Evolutionary conservation across 2,113 vertebrate genomes (phyloP).

Genomic region (Rhinolophus sinicus): DNA sequence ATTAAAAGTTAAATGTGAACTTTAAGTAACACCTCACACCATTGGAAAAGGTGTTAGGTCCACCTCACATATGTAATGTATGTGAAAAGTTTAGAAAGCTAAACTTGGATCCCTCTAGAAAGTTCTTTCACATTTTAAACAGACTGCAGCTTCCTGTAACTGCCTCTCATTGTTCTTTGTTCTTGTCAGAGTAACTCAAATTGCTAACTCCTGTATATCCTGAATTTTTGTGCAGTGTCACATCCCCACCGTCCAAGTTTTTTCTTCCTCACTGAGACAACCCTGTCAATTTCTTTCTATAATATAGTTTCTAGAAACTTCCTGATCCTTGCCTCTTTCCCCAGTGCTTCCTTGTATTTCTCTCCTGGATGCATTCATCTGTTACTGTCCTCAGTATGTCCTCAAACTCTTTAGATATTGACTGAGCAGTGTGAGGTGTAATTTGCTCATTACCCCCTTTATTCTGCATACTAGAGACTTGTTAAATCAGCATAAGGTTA

Average conservation of each 20-base stretch:
- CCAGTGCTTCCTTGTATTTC: neutral
- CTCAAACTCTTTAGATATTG: neutral
- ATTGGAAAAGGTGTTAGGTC: neutral
- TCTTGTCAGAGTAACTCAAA: neutral
- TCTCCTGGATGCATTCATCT: neutral
- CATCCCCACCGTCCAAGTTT: neutral
- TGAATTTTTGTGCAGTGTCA: neutral
- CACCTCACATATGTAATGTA: neutral
- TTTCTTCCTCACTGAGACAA: neutral
- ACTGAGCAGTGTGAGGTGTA: neutral
- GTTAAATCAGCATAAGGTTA: neutral
- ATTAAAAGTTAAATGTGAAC: slow-evolving; percentile 30
- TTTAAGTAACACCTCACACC: neutral
- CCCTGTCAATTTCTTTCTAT: neutral
- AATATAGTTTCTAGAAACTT: slow-evolving; percentile 16
- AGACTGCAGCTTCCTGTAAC: neutral
- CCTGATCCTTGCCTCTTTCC: neutral
- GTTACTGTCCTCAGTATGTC: neutral
- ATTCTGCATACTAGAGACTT: slow-evolving; percentile 3
- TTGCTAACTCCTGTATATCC: neutral
- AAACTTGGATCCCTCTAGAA: neutral
- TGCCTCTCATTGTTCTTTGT: neutral
- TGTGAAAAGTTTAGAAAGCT: neutral
- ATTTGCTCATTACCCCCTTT: neutral
- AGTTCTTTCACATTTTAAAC: neutral